Evolutionary conservation across 2,797 vertebrate species (phyloP), one percentile per base, ranked within the genome.

Genomic region (Threskiornis aethiopicus): DNA sequence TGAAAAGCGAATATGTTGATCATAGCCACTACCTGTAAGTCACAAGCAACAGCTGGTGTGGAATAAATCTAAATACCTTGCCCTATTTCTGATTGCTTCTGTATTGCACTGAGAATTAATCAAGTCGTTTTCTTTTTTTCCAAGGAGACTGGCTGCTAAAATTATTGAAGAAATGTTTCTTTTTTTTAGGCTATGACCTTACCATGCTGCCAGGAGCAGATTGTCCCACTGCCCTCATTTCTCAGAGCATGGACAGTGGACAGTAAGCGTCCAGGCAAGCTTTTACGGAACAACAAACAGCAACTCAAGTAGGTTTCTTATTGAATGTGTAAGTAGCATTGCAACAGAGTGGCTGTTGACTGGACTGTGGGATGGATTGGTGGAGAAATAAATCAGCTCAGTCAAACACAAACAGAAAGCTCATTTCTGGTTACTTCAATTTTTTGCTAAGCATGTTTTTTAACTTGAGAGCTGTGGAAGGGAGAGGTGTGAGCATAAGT

Each of bases 201-300:
- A 90, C 98, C 98, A 0, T 88, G 94, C 19, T 98, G 98, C 89
- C 98, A 97, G 44, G 97, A 98, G 76, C 82, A 98, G 35, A 93
- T 95, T 71, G 71, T 98, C 59, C 99, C 98, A 1, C 98, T 98
- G 35, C 96, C 98, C 19, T 97, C 98, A 0, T 99, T 99, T 94
- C 98, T 99, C 91, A 98, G 99, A 65, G 96, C 99, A 37, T 99
- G 99, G 99, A 98, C 98, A 25, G 71, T 99, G 92, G 99, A 99
- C 73, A 98, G 96, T 26, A 97, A 66, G 67, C 97, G 94, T 31
- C 98, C 97, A 1, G 66, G 97, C 57, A 98, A 98, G 77, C 98
- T 99, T 55, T 96, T 99, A 44, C 97, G 99, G 91, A 97, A 97
- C 93, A 97, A 97, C 84, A 98, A 98, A 71, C 97, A 95, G 81